Evolutionary conservation across 2,888 invertebrate species (phyloP).

Genomic region (Unio pictorum): DNA sequence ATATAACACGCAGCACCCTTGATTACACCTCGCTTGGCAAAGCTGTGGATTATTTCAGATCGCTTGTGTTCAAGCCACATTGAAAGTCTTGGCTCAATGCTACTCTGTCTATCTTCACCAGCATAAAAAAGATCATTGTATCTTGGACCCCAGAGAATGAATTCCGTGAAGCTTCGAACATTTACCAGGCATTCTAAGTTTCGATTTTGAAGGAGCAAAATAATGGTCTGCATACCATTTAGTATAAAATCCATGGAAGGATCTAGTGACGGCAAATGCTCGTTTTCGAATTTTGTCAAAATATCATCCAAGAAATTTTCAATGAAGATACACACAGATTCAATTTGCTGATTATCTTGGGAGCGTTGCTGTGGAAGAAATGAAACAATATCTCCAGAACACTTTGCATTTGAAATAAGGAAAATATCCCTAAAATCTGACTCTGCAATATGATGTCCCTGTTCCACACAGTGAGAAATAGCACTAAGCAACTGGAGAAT

Average conservation of each 20-base stretch:
- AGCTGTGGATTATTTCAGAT: constrained; percentile 46
- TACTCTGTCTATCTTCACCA: constrained; percentile 33
- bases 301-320: constrained; percentile 50
- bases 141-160: constrained; percentile 60
- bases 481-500: constrained; percentile 59
- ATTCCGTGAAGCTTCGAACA: constrained; percentile 59
- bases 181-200: constrained; percentile 55
- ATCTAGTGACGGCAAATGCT: constrained; percentile 16
- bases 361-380: constrained; percentile 59
- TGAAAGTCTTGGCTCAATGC: constrained; percentile 53
- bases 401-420: constrained; percentile 48
- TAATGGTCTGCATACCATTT: constrained; percentile 43
- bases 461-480: constrained; percentile 62
- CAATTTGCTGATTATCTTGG: constrained; percentile 56
- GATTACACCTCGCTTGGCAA: constrained; percentile 44
- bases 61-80: constrained; percentile 62
- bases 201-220: constrained; percentile 46
- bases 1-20: constrained; percentile 44
- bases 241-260: constrained; percentile 37
- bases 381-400: constrained; percentile 48
- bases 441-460: constrained; percentile 57
- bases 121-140: constrained; percentile 26
- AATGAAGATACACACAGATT: constrained; percentile 55
- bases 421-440: constrained; percentile 58
- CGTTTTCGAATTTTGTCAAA: constrained; percentile 32